Evolutionary conservation across 1,140 invertebrate genomes (phyloP).

Genomic region (Drosophila athabasca): DNA sequence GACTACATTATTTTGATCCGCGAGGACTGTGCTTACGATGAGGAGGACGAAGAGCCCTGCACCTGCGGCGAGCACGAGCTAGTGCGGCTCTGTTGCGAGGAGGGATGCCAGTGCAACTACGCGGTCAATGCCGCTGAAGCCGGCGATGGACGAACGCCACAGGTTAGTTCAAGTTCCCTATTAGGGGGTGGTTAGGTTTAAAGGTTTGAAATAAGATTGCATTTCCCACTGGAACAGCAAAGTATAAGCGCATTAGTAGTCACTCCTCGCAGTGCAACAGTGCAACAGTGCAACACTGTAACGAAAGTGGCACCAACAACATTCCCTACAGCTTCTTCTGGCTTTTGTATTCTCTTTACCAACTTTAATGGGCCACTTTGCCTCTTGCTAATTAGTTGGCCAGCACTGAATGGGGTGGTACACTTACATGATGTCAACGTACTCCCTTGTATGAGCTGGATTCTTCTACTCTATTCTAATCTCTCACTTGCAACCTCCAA

Average conservation of each 20-base stretch:
- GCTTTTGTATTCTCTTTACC: too few relatives aligned
- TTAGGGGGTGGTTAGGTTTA: background rate
- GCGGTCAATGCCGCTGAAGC: conserved; percentile 70
- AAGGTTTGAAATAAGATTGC: background rate
- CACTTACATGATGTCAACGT: too few relatives aligned
- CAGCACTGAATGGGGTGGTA: too few relatives aligned
- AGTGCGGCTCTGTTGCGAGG: conserved; percentile 87
- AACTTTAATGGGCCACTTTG: too few relatives aligned
- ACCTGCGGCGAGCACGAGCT: conserved; percentile 90
- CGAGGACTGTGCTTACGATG: conserved; percentile 91
- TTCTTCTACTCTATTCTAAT: too few relatives aligned
- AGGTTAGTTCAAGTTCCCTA: conserved; percentile 49
- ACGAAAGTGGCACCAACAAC: background rate
- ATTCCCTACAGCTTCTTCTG: too few relatives aligned
- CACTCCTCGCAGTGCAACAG: background rate
- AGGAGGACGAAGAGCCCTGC: conserved; percentile 89
- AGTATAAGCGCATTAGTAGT: conserved; percentile 43
- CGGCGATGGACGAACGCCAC: conserved; percentile 81
- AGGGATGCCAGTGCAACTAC: conserved; percentile 85
- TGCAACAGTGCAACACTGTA: too few relatives aligned
- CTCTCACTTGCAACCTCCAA: conserved; percentile 9
- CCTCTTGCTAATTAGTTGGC: too few relatives aligned
- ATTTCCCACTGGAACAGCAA: conserved; percentile 1
- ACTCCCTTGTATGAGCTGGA: too few relatives aligned
- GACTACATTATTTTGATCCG: conserved; percentile 94